These are phyloP conservation scores for Chelon auratus DNA, from an alignment of 2,797 vertebrate genomes.

Conservation along the genomic window DNA sequence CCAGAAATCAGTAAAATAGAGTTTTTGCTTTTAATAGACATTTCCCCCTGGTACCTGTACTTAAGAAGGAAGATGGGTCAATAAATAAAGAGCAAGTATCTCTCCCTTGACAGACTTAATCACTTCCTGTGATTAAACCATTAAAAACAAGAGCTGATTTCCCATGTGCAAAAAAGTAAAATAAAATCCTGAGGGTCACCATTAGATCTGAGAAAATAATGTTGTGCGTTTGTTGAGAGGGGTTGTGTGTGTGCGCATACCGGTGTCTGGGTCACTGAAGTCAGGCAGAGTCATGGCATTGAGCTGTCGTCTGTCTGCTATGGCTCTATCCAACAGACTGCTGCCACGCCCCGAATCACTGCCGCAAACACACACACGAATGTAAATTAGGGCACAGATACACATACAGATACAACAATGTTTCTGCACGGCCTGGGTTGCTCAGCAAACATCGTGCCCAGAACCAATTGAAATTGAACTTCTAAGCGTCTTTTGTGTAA, in stretches of 20 bases:
- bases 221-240: neutral
- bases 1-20: neutral
- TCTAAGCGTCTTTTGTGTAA: too few relatives aligned
- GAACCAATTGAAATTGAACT: too few relatives aligned
- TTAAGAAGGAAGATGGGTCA: neutral
- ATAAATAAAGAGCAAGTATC: neutral
- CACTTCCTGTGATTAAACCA: neutral
- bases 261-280: constrained; percentile 98
- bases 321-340: constrained; percentile 96
- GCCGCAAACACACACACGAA: constrained; percentile 44
- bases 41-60: neutral
- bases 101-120: neutral
- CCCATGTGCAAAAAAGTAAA: neutral
- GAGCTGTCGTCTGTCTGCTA: constrained; percentile 95
- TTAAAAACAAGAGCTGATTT: neutral
- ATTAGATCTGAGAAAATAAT: constrained; percentile 11
- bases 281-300: constrained; percentile 96
- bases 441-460: too few relatives aligned
- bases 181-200: neutral
- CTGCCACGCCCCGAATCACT: constrained; percentile 98
- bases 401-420: neutral
- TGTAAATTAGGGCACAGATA: neutral
- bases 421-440: too few relatives aligned
- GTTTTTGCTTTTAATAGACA: neutral
- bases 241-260: constrained; percentile 76